Conservation (phyloP, 2,888 invertebrate genomes). For the Dorcus hopei region DNA sequence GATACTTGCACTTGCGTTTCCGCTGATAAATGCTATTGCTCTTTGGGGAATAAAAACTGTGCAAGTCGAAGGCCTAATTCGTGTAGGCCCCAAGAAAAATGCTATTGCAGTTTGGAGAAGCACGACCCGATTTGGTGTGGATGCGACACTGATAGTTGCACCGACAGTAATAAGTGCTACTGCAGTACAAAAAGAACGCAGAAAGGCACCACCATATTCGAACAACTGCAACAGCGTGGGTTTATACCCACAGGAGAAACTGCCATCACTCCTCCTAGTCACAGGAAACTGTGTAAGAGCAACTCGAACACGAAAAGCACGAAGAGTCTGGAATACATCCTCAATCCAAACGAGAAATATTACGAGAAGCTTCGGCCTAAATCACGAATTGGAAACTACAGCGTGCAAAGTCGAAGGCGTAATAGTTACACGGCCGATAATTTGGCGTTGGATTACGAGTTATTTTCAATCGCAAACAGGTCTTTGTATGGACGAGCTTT, state of each 20-base stretch:
- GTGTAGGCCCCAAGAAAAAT: constrained; percentile 51
- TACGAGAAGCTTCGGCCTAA: constrained; percentile 50
- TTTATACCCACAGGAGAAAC: constrained; percentile 46
- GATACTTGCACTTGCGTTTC: constrained; percentile 75
- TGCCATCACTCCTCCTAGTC: constrained; percentile 28
- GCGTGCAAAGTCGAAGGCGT: constrained; percentile 20
- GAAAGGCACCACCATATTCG: constrained; percentile 43
- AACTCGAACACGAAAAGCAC: constrained; percentile 45
- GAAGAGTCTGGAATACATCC: constrained; percentile 55
- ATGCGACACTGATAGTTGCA: constrained; percentile 83
- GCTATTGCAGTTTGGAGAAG: constrained; percentile 61
- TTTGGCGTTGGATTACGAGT: constrained; percentile 73
- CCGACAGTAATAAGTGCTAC: constrained; percentile 85
- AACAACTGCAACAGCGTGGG: constrained; percentile 53
- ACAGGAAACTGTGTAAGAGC: constrained; percentile 44
- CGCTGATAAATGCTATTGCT: constrained; percentile 84
- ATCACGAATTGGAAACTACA: constrained; percentile 43
- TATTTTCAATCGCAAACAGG: constrained; percentile 55
- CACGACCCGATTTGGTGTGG: constrained; percentile 62
- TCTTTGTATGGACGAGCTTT: constrained; percentile 36
- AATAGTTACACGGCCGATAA: constrained; percentile 55
- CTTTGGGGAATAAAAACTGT: constrained; percentile 59
- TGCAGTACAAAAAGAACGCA: constrained; percentile 52
- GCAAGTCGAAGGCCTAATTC: constrained; percentile 23
- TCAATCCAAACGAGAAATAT: constrained; percentile 53